A percentile compares a stretch with the other conserved stretches of the same genome.
Conservation (phyloP, 1,140 invertebrate species). For the Drosophila lacteicornis region DNA sequence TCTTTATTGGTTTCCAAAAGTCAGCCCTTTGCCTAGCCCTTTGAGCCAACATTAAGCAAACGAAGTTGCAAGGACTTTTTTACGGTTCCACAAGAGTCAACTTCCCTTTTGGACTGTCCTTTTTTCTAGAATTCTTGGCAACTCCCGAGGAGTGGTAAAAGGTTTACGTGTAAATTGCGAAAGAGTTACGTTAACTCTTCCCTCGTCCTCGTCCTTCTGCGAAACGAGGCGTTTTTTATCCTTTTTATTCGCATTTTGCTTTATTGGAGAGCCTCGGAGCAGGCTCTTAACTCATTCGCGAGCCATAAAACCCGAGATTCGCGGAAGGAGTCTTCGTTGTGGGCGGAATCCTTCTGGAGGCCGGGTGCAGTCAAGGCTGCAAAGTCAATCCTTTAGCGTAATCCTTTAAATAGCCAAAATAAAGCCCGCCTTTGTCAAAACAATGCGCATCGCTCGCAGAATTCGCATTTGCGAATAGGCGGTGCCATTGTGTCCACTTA, state of each 20-base stretch:
- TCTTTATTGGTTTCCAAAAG: conserved; percentile 31
- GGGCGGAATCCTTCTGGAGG: conserved; percentile 56
- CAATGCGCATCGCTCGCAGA: conserved; percentile 62
- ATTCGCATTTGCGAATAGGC: conserved; percentile 76
- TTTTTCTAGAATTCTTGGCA: conserved; percentile 44
- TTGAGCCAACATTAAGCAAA: conserved; percentile 59
- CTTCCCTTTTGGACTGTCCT: conserved; percentile 6
- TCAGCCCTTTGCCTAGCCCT: conserved; percentile 28
- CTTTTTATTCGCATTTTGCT: conserved; percentile 54
- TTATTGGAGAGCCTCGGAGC: conserved; percentile 60
- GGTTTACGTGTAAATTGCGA: conserved; percentile 75
- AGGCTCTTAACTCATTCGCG: conserved; percentile 66
- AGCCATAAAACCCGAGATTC: conserved; percentile 60
- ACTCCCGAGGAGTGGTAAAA: conserved; percentile 52
- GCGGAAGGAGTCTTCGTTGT: conserved; percentile 60
- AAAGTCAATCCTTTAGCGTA: conserved; percentile 84
- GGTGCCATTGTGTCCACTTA: conserved; percentile 77
- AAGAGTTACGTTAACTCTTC: conserved; percentile 82
- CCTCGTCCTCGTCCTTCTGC: conserved; percentile 56
- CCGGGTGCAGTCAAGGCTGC: conserved; percentile 69
- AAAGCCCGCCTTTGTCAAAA: conserved; percentile 83
- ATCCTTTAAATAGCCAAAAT: conserved; percentile 84
- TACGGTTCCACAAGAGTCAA: conserved; percentile 30
- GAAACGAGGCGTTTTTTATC: conserved; percentile 52
- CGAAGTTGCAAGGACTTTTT: conserved; percentile 13